Conservation (phyloP, 2,113 vertebrate species). For the Cathartes aura region DNA sequence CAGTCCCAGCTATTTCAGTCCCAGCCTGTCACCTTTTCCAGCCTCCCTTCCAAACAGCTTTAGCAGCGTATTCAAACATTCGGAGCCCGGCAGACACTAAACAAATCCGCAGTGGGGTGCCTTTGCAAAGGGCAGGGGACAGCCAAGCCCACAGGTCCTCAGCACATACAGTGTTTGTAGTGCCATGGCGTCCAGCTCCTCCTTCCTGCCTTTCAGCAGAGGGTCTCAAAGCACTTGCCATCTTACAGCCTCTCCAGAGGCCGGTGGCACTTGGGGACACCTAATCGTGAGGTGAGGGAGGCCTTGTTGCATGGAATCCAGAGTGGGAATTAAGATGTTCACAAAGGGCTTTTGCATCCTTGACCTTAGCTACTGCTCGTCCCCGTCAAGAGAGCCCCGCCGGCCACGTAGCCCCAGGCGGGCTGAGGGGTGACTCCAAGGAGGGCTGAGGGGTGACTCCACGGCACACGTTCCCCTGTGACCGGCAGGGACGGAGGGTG, state of each 20-base stretch:
- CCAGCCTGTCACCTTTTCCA: not conserved
- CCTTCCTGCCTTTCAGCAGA: not conserved
- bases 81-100: not conserved
- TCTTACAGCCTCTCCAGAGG: not conserved
- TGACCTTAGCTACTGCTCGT: not conserved
- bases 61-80: not conserved
- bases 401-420: not conserved
- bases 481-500: accelerated
- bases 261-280: not conserved
- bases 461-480: not conserved
- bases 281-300: not conserved
- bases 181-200: not conserved
- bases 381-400: not conserved
- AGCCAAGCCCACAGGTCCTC: not conserved
- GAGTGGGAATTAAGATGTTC: not conserved
- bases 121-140: not conserved
- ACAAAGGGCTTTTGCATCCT: not conserved
- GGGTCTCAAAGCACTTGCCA: not conserved
- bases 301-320: not conserved
- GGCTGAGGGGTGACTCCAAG: not conserved
- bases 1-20: not conserved
- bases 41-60: not conserved
- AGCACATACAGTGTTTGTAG: not conserved
- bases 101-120: not conserved
- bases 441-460: not conserved